phyloP scores from a whole-genome alignment of 2,797 vertebrate genomes.

The Anabas testudineus region DNA sequence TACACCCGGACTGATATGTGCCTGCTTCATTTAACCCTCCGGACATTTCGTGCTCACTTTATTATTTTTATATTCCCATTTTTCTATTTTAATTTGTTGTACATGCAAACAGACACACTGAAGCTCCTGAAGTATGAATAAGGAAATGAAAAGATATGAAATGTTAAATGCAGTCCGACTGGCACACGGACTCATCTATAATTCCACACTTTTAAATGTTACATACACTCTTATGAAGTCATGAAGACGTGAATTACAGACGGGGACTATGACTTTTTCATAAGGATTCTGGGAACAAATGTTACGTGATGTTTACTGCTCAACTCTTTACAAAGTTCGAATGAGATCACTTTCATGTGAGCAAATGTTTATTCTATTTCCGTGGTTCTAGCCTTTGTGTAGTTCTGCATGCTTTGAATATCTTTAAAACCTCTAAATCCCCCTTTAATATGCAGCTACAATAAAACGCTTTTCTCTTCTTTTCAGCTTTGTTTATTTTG shows the following conservation, averaged over 20 bases:
- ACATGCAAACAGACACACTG: not conserved
- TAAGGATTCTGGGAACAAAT: slow-evolving; percentile 20
- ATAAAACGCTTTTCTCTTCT: not conserved
- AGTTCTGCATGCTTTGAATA: not conserved
- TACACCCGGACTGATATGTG: slow-evolving; percentile 1
- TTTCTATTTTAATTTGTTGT: not conserved
- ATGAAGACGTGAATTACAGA: not conserved
- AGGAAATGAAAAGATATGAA: slow-evolving; percentile 16
- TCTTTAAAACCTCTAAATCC: not conserved
- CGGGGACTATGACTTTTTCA: slow-evolving; percentile 39
- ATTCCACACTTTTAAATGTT: slow-evolving; percentile 35
- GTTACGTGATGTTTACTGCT: not conserved
- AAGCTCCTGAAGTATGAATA: slow-evolving; percentile 40
- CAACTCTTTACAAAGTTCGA: not conserved
- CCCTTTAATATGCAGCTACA: not conserved
- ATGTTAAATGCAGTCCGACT: slow-evolving; percentile 4
- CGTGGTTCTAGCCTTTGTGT: not conserved
- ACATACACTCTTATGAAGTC: slow-evolving; percentile 38
- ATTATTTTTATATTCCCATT: too few species aligned
- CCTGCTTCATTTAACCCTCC: not conserved
- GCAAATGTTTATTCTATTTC: not conserved
- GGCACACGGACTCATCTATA: slow-evolving; percentile 31
- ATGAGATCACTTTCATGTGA: not conserved
- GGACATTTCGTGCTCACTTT: not conserved
- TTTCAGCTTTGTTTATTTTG: not conserved